A percentile compares a stretch with the other conserved stretches of the same genome.
Evolutionary conservation across 2,797 vertebrate genomes (phyloP).

Genomic region (Coreius guichenoti): DNA sequence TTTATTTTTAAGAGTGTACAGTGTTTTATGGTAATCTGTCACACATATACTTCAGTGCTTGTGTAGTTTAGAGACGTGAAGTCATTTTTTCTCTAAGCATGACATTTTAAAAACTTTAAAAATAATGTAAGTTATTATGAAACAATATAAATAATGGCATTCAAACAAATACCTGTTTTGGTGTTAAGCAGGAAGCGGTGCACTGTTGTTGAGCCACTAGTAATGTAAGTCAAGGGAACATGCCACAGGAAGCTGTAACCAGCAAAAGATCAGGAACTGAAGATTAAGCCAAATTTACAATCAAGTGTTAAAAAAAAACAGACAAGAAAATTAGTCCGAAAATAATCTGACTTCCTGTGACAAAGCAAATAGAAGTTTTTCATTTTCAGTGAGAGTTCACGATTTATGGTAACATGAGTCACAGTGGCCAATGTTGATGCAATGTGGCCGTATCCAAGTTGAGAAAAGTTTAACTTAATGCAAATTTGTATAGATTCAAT

Average conservation of each 20-base stretch:
- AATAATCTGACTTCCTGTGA: no score
- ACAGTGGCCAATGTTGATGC: background rate
- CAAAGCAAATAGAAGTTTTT: background rate
- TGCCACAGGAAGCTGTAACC: slow-evolving; percentile 86
- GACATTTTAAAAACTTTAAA: background rate
- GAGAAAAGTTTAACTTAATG: background rate
- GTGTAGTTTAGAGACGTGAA: background rate
- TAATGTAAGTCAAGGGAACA: slow-evolving; percentile 88
- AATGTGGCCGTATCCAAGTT: background rate
- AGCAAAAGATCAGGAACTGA: background rate
- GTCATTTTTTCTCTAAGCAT: background rate
- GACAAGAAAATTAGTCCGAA: background rate
- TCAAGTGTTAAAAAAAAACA: background rate
- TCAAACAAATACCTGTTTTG: slow-evolving; percentile 66
- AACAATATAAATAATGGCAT: background rate
- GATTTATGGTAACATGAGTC: background rate
- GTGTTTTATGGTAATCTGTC: background rate
- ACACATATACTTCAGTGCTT: background rate
- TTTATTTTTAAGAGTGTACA: background rate
- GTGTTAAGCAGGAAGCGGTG: slow-evolving; percentile 87
- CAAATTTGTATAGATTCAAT: background rate
- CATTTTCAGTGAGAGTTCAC: background rate
- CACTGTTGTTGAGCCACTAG: slow-evolving; percentile 79
- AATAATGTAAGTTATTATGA: background rate
- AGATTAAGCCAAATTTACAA: background rate